These are phyloP conservation scores for Drosophila ambigua DNA, from an alignment of 1,140 invertebrate species.

Conservation along the genomic window DNA sequence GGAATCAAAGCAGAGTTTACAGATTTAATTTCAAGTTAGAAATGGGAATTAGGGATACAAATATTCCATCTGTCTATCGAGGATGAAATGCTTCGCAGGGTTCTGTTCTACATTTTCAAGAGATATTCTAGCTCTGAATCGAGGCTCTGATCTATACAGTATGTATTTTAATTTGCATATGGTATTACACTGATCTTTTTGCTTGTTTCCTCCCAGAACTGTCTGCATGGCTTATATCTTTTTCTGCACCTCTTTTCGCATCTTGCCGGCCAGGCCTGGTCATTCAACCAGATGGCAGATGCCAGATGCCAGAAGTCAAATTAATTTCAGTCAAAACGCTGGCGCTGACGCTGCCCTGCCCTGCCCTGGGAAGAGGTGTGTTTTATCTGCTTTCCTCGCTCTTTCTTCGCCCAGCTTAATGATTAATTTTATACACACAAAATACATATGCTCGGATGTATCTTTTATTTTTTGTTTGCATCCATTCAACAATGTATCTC, in stretches of 20 bases:
- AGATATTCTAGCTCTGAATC: too few relatives aligned
- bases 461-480: slow-evolving; percentile 5
- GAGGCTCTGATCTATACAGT: too few relatives aligned
- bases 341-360: not conserved
- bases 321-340: slow-evolving; percentile 60
- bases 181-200: slow-evolving; percentile 17
- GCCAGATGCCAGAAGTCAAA: slow-evolving; percentile 48
- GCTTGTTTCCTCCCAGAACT: slow-evolving; percentile 48
- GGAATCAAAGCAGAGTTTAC: too few relatives aligned
- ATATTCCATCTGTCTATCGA: too few relatives aligned
- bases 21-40: too few relatives aligned
- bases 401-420: slow-evolving; percentile 52
- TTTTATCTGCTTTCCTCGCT: slow-evolving; percentile 37
- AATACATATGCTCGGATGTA: slow-evolving; percentile 51
- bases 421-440: slow-evolving; percentile 58
- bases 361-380: slow-evolving; percentile 50
- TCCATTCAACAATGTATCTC: slow-evolving; percentile 40
- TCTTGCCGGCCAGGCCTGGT: slow-evolving; percentile 4
- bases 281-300: slow-evolving; percentile 36
- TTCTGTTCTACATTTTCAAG: too few relatives aligned
- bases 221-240: slow-evolving; percentile 57
- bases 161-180: slow-evolving; percentile 4
- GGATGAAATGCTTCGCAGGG: too few relatives aligned
- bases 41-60: too few relatives aligned
- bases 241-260: slow-evolving; percentile 51